Base-by-base conservation (phyloP, 2,888 invertebrate genomes). In the Seira ritae region DNA sequence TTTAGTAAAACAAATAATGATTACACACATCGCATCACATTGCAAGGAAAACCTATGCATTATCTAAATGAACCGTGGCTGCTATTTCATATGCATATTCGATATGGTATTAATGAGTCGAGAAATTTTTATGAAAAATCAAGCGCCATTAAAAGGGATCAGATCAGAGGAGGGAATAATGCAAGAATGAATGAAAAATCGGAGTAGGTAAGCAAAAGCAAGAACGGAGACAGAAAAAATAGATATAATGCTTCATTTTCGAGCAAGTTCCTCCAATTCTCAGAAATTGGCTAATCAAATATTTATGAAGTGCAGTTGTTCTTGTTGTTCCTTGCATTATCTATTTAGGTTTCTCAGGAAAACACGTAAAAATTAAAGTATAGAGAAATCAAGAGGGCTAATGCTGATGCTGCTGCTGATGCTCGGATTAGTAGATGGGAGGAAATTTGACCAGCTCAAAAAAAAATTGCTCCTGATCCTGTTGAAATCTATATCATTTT, bases 21-120 rank as follows among this genome's bases (percentile, higher is more conserved):
- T 82, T 72, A 70, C 72, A 72, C 82, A 60, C 82, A 60, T 68
- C 72, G 66, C 17, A 46, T 66, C 31, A 72, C n/a, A n/a, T n/a
- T n/a, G n/a, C n/a, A n/a, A n/a, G n/a, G n/a, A n/a, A n/a, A 60
- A 60, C 60, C 12, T 77, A n/a, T n/a, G 68, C 72, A 77, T 73
- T 82, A 82, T 82, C 82, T 82, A 82, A 82, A 82, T 77, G 77
- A 82, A 77, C 77, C 72, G 66, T 68, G 67, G n/a, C n/a, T n/a
- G n/a, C n/a, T n/a, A n/a, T 82, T 42, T 76, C 20, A 70, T 71
- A 65, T 70, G 70, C 42, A 75, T 22, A 67, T 67, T 60, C 60
- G 46, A 74, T 42, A 74, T 46, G 50, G 69, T 62, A 68, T 15
- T 6, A 24, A 42, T 1, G 37, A 73, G 67, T 65, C 68, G 72